Evolutionary conservation across 2,113 vertebrate species (phyloP), one percentile per base, ranked within the genome.

Genomic region (Geococcyx californianus): DNA sequence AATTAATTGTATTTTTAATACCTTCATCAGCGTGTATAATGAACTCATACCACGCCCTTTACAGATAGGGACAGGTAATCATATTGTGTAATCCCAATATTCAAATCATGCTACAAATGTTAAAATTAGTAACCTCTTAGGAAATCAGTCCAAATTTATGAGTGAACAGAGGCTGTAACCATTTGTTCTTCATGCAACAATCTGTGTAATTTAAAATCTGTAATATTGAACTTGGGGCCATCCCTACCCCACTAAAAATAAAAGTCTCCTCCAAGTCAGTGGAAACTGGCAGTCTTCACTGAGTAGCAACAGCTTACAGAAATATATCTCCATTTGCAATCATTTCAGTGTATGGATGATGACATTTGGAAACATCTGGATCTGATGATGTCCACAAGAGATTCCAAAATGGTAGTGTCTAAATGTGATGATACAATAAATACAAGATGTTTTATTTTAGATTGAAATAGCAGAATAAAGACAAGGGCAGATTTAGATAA

Each of bases 301-400:
- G 78, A 96, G 82, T 34, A 96, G 94, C 97, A 98, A 97, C 58
- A 94, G 62, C 87, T 89, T 23, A 92, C 88, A 94, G 95, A 94
- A 97, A 97, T 95, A 93, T 59, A 75, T 96, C 93, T 96, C 78
- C 77, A 96, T 97, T 97, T 98, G 92, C 97, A 98, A 96, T 97
- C 94, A 94, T 97, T 98, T 97, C 87, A 96, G 38, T 94, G 72
- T 96, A 97, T 51, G 67, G 81, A 97, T 96, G 95, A 97, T 98
- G 97, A 97, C 97, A 98, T 97, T 94, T 97, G 63, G 89, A 96
- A 97, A 97, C 97, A 98, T 98, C 97, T 98, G 98, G 95, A 97
- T 95, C 97, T 95, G 95, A 98, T 98, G 96, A 97, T 95, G 82
- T 97, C 85, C 95, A 95, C 75, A 44, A 94, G 66, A 98, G 93